Evolutionary conservation across 1,140 invertebrate species (phyloP).

Genomic region (Neuroterus valhalla): DNA sequence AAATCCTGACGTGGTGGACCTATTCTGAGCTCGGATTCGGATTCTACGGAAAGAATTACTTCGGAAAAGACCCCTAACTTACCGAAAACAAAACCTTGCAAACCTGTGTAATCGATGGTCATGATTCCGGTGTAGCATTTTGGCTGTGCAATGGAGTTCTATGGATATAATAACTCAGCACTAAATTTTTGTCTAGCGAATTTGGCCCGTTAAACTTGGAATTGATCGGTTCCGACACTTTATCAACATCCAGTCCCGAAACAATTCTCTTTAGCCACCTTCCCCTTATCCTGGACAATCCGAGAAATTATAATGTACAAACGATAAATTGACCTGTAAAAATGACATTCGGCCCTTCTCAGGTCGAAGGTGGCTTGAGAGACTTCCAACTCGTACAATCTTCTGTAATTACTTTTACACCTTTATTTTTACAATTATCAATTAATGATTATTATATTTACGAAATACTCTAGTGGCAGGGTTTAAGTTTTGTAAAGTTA

Average conservation of each 20-base stretch:
- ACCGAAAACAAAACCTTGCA: no score
- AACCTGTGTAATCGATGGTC: no score
- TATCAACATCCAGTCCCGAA: neutral
- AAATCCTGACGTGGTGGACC: no score
- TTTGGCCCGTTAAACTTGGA: no score
- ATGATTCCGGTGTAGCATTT: no score
- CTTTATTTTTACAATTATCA: slow-evolving; percentile 1
- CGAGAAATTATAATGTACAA: slow-evolving; percentile 32
- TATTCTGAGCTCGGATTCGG: no score
- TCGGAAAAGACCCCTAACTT: no score
- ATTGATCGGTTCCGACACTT: neutral
- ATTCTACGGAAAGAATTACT: no score
- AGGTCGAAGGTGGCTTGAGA: slow-evolving; percentile 14
- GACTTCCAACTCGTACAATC: slow-evolving; percentile 2
- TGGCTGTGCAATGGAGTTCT: no score
- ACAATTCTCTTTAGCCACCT: slow-evolving; percentile 8
- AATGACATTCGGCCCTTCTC: neutral
- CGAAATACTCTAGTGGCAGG: neutral
- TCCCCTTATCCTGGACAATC: slow-evolving; percentile 19
- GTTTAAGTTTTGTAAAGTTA: slow-evolving; percentile 9
- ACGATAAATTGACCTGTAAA: slow-evolving; percentile 17
- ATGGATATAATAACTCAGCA: no score
- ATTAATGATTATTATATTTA: neutral
- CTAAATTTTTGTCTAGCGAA: no score
- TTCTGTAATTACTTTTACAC: slow-evolving; percentile 29